Base-by-base conservation (phyloP, 2,888 invertebrate species). In the Ophion costatus region DNA sequence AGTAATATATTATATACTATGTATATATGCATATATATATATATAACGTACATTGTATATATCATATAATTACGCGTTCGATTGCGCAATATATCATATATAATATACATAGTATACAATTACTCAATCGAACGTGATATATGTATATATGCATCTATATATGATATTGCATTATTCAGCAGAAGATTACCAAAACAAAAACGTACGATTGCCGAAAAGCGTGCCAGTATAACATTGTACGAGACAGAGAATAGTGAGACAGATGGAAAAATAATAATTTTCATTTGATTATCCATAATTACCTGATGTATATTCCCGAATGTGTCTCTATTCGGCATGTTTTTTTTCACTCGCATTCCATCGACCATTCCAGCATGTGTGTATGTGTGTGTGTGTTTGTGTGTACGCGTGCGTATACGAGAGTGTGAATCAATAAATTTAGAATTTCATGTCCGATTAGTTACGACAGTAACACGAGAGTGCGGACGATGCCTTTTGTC, bases 251-350 rank as follows among this genome's bases (percentile, higher is more conserved):
- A 11, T 3, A 11, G 14, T 10, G 45, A 45, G 45, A 45, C 45
- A 45, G 42, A 77, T 45, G 56, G 59, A 70, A 51, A 71, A 61
- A 74, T 45, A 75, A 61, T 45, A 75, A 61, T 71, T 84, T 80
- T 75, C n/a, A 66, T 59, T 51, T 29, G 70, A 73, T 77, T 75
- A 69, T 77, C 69, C 64, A 86, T 87, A 88, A 83, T 87, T 88
- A 87, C 86, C 87, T 88, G 82, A 84, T 81, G 76, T 66, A 71
- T 80, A 75, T 57, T 29, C 14, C 29, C 75, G 59, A 71, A 42
- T 79, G 14, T 64, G 73, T 14, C n/a, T 80, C 33, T 38, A 17
- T 42, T 71, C 70, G 11, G 14, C 24, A 33, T 14, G 20, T 70
- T 74, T 33, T 61, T 69, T 9, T 59, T 76, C 14, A 14, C 45